Evolutionary conservation across 2,888 invertebrate species (phyloP).

Genomic region (Hymenopus coronatus): DNA sequence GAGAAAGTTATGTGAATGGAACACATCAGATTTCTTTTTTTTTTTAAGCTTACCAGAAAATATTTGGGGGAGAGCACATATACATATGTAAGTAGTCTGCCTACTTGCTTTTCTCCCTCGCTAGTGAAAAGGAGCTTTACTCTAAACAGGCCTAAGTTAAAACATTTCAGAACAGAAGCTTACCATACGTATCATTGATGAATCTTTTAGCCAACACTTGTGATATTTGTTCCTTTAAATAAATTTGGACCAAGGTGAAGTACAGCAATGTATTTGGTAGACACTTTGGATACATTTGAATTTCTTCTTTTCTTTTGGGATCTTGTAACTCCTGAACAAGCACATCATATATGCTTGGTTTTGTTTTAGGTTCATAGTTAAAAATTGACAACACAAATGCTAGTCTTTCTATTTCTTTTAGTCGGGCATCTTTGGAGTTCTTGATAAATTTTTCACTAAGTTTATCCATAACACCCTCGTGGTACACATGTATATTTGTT

Average conservation of each 20-base stretch:
- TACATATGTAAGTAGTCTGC: too few species aligned
- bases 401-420: constrained; percentile 76
- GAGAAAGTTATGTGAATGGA: too few species aligned
- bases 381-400: constrained; percentile 61
- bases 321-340: constrained; percentile 53
- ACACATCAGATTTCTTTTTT: too few species aligned
- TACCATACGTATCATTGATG: constrained; percentile 55
- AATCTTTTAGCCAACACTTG: constrained; percentile 58
- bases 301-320: constrained; percentile 55
- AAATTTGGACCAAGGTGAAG: constrained; percentile 55
- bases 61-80: too few species aligned
- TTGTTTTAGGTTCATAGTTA: constrained; percentile 54
- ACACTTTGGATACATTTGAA: constrained; percentile 56
- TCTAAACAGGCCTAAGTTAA: not conserved
- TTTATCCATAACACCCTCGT: constrained; percentile 48
- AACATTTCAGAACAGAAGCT: constrained; percentile 41
- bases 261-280: constrained; percentile 61
- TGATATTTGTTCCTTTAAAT: constrained; percentile 59
- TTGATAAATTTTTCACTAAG: constrained; percentile 54
- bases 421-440: constrained; percentile 51
- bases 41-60: too few species aligned
- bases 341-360: constrained; percentile 49
- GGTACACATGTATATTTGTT: constrained; percentile 52
- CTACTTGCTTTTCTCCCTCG: too few species aligned
- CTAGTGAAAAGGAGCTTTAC: not conserved